Percentiles rank a stretch among this genome's conserved stretches.
phyloP scores from a whole-genome alignment of 2,113 vertebrate species.

The Tragelaphus imberbis region DNA sequence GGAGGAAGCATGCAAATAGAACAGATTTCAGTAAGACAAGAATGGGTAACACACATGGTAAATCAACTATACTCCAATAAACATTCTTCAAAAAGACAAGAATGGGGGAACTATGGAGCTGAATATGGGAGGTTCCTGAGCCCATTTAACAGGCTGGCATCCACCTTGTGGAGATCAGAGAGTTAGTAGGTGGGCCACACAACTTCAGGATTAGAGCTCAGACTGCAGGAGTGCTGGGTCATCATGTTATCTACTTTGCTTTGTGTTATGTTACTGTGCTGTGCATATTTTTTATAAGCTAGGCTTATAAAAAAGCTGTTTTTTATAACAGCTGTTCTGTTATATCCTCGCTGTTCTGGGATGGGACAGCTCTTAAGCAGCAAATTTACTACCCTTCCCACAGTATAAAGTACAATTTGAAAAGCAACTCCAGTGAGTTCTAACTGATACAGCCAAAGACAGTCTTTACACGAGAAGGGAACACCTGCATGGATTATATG shows the following conservation, averaged over 20 bases:
- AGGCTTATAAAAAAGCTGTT: too few relatives aligned
- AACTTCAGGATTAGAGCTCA: not conserved
- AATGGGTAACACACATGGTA: not conserved
- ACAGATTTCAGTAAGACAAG: not conserved
- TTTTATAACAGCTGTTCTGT: too few relatives aligned
- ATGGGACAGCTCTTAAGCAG: not conserved
- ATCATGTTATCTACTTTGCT: not conserved
- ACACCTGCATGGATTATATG: not conserved
- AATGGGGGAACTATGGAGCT: not conserved
- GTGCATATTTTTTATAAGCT: not conserved
- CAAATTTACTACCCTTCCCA: not conserved
- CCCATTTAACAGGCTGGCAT: not conserved
- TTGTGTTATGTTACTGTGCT: not conserved
- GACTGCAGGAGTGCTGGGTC: not conserved
- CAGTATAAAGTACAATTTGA: not conserved
- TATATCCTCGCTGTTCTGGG: not conserved
- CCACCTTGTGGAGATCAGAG: not conserved
- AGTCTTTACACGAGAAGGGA: not conserved
- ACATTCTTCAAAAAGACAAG: not conserved
- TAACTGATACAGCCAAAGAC: not conserved
- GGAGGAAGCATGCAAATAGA: not conserved
- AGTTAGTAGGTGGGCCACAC: not conserved
- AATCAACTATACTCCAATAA: not conserved
- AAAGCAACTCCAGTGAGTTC: not conserved
- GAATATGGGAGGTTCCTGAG: not conserved